These are phyloP conservation scores for Psettodes erumei DNA, from an alignment of 2,113 vertebrate genomes.

Conservation along the genomic window DNA sequence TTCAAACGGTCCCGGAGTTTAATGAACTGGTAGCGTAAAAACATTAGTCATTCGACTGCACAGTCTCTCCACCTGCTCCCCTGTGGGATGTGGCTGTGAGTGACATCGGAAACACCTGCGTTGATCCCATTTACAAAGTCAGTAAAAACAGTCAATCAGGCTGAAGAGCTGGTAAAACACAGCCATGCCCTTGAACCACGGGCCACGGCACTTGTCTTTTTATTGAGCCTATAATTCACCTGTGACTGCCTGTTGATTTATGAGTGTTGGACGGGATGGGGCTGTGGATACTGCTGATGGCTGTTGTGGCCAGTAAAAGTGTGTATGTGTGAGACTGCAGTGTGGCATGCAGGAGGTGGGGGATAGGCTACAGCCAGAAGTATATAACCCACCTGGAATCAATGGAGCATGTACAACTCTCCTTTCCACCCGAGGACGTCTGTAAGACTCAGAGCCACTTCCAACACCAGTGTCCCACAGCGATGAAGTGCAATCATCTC, in stretches of 20 bases:
- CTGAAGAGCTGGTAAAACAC: constrained; percentile 65
- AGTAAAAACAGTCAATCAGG: constrained; percentile 71
- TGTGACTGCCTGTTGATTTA: constrained; percentile 72
- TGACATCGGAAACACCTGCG: constrained; percentile 59
- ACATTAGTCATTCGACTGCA: constrained; percentile 49
- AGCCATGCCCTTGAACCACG: constrained; percentile 54
- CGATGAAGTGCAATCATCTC: constrained; percentile 76
- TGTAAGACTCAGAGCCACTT: constrained; percentile 34
- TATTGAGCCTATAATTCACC: constrained; percentile 74
- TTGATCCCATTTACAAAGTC: constrained; percentile 63
- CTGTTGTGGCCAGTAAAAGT: constrained; percentile 13
- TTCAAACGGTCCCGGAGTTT: constrained; percentile 55
- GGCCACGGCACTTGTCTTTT: constrained; percentile 55
- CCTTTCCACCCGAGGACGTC: constrained; percentile 52
- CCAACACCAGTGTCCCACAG: constrained; percentile 36
- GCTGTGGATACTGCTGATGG: constrained; percentile 43
- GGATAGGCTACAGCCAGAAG: constrained; percentile 27
- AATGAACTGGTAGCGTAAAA: constrained; percentile 62
- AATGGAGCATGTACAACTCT: constrained; percentile 43
- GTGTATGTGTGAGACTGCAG: constrained; percentile 9
- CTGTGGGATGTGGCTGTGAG: constrained; percentile 17
- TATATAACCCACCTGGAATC: constrained; percentile 73
- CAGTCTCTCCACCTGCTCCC: constrained; percentile 70
- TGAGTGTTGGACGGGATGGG: constrained; percentile 20
- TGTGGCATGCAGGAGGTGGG: constrained; percentile 11